Base-by-base conservation (phyloP, 2,888 invertebrate species). In the Zygaena filipendulae region DNA sequence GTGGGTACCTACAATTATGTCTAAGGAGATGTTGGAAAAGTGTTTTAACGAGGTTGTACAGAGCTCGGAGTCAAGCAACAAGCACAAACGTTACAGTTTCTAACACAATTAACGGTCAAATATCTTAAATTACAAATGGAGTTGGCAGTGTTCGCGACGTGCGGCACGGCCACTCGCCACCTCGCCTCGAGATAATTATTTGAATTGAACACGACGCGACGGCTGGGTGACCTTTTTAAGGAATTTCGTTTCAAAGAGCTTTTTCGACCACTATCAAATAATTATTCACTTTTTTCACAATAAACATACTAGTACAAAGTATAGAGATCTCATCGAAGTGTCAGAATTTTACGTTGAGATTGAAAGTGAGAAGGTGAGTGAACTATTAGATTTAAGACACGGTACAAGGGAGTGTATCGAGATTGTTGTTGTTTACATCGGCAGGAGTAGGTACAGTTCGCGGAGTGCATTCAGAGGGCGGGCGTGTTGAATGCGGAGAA, bases 111-210 rank as follows among this genome's bases (percentile, higher is more conserved):
- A 70, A 63, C 60, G 60, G 61, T 67, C 59, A 66, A 69, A 70
- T 69, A 67, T 68, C 62, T 70, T 68, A 70, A 67, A 68, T 70
- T 67, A 68, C 62, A 63, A 70, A 69, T 63, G 61, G 59, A 68
- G 69, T 67, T 67, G 69, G 66, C 67, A 69, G 53, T 47, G 60
- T 54, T 50, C 52, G 46, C 61, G 61, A 64, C 62, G 55, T 58
- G 58, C 61, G 62, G 59, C 58, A 59, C 61, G 62, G 59, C 58
- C 59, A 55, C 59, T 64, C 58, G 64, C 63, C 59, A 63, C 62
- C 49, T 61, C 56, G 56, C 35, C 36, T 16, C 62, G 49, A 60
- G 52, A 59, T 67, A 67, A 71, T 70, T 69, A 66, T 69, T 67
- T 62, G 60, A 58, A 68, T 61, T 55, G 56, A 52, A 63, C 62